Base-by-base conservation (phyloP, 2,888 invertebrate genomes). In the Blastobasis lacticolella region DNA sequence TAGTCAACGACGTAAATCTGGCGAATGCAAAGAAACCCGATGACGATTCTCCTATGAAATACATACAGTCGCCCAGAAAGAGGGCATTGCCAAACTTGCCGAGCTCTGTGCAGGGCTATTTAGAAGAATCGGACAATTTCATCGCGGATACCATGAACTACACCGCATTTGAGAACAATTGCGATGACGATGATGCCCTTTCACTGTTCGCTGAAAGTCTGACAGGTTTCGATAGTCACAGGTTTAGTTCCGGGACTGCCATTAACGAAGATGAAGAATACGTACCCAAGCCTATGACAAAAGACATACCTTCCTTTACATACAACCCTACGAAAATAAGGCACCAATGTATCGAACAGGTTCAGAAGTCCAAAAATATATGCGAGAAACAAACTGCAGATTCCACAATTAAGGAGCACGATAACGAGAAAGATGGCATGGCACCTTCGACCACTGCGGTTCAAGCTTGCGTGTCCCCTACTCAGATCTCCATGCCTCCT, bases 171-270 rank as follows among this genome's bases (percentile, higher is more conserved):
- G 70, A 71, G 10, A 10, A 48, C 9, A 52, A 62, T 36, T 60
- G 65, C 38, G 82, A 84, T 9, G 84, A 81, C 41, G 81, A 82
- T 10, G 86, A 86, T 48, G 72, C 82, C 0, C 57, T 86, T 10
- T 87, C 87, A 7, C 50, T 88, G 3, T 87, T 63, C 55, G 86
- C 86, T 9, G 85, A 82, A 60, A 86, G 86, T 56, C 63, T 86
- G n/a, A 73, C 76, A 1, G 77, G 70, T 3, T 63, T 79, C n/a
- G 86, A 84, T 48, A 67, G 77, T 4, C 64, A 65, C 9, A 64
- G 58, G 53, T 55, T 63, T 43, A 63, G 59, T 50, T 59, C 67
- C 1, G 47, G 54, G 0, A 51, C 55, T 9, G 42, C 45, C 23
- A 50, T 51, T 37, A 9, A 38, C 4, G 37, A 10, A 2, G 53